These are phyloP conservation scores for Tragelaphus eurycerus DNA, from an alignment of 2,797 vertebrate species.

Conservation along the genomic window DNA sequence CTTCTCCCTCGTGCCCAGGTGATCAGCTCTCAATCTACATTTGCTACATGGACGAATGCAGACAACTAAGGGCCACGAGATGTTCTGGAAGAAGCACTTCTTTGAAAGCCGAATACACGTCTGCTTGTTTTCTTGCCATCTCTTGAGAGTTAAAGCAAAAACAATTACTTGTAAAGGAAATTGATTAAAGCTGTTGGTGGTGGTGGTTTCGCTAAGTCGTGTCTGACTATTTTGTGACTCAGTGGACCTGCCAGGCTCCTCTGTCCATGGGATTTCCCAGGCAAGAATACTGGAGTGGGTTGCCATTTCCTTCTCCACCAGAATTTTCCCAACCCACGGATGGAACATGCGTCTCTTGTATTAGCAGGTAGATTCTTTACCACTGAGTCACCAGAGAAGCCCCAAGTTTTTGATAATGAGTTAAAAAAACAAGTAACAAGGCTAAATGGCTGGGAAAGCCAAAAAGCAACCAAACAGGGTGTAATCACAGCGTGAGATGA, in stretches of 20 bases:
- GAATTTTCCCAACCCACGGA: neutral
- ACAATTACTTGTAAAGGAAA: constrained; percentile 20
- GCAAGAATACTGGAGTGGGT: neutral
- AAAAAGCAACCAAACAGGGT: neutral
- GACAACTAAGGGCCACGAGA: neutral
- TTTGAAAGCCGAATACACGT: neutral
- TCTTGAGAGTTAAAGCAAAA: neutral
- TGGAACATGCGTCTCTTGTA: neutral
- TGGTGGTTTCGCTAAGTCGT: neutral
- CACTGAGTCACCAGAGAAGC: neutral
- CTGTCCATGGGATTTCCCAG: neutral
- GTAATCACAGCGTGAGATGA: neutral
- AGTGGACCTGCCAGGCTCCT: neutral
- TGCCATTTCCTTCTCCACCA: neutral
- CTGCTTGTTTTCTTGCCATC: neutral
- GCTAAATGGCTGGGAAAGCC: neutral
- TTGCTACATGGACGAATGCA: neutral
- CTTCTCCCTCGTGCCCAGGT: neutral
- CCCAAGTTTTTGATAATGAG: neutral
- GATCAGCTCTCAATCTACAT: neutral
- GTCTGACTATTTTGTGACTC: neutral
- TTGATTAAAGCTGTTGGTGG: neutral
- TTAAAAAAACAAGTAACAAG: constrained; percentile 13
- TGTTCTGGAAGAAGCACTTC: neutral
- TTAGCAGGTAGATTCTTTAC: neutral